Base-by-base conservation (phyloP, 2,888 invertebrate genomes). In the Tholera decimalis region DNA sequence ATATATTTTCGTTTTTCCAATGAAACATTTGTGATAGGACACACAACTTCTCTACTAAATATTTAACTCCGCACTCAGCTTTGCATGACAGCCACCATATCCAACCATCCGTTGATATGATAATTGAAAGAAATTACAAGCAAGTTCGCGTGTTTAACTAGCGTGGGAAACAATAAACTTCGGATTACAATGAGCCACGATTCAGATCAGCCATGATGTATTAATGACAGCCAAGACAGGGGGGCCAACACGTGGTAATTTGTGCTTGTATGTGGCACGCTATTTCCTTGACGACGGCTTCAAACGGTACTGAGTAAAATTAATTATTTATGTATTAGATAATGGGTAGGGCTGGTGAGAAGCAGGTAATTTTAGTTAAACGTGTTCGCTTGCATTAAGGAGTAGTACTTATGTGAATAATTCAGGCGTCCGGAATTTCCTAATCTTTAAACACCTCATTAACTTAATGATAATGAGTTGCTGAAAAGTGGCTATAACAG, bases 161-260 rank as follows among this genome's bases (percentile, higher is more conserved):
- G 66, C 70, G 64, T 76, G 77, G 72, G 74, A 74, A 74, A 66
- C 57, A 72, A 74, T 74, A 65, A 74, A 60, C 65, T 37, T 28
- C 1, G 20, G 11, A 43, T 24, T n/a, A 74, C 77, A 74, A 72
- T 43, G 72, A 53, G 4, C 46, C 77, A 75, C 75, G 75, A 75
- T 77, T 67, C 33, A 30, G 58, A 75, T 67, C 77, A 22, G 2
- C 28, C 51, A 63, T 75, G 73, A 75, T 67, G 59, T 60, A 67
- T 62, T 47, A 67, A 67, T 67, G 67, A 67, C 57, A 43, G 6
- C 4, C 46, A 24, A 53, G 59, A 37, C 53, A 59, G 53, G 43
- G 20, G 41, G 59, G 44, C 56, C 59, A 62, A 49, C 57, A 33
- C 13, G 26, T 13, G 13, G 47, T 56, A 53, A 76, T 67, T 61